phyloP scores from a whole-genome alignment of 1,140 invertebrate genomes.

The Tetragnatha versicolor region DNA sequence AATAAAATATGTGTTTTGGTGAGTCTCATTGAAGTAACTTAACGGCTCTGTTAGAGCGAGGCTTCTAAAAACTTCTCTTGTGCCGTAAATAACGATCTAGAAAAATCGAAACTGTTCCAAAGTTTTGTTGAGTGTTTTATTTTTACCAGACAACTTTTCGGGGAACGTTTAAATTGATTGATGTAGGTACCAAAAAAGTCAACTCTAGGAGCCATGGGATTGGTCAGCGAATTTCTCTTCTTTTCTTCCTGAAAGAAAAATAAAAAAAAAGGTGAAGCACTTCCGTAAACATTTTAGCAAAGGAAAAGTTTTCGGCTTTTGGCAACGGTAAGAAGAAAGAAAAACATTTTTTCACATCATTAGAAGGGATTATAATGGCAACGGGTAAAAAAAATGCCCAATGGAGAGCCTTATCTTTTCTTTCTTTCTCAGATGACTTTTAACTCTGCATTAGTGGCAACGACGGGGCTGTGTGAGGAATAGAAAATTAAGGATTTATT shows the following conservation, averaged over 20 bases:
- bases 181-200: neutral
- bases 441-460: conserved; percentile 28
- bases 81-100: conserved; percentile 24
- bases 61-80: neutral
- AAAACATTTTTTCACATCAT: conserved; percentile 30
- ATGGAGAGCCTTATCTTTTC: neutral
- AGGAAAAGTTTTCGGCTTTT: conserved; percentile 25
- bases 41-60: neutral
- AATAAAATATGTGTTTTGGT: no score
- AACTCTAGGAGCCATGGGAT: neutral
- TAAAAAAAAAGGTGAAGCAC: neutral
- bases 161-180: conserved; percentile 41
- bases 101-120: conserved; percentile 15
- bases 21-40: conserved; percentile 21
- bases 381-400: neutral
- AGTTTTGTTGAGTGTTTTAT: neutral
- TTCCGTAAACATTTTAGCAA: conserved; percentile 9
- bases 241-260: neutral
- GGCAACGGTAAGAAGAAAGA: neutral
- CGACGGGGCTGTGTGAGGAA: neutral
- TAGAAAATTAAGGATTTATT: neutral
- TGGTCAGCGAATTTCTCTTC: conserved; percentile 12
- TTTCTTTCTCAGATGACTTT: neutral
- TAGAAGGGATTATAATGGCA: conserved; percentile 31
- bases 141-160: conserved; percentile 7